Evolutionary conservation across 2,797 vertebrate species (phyloP).

Genomic region (Pantherophis vulpinus): DNA sequence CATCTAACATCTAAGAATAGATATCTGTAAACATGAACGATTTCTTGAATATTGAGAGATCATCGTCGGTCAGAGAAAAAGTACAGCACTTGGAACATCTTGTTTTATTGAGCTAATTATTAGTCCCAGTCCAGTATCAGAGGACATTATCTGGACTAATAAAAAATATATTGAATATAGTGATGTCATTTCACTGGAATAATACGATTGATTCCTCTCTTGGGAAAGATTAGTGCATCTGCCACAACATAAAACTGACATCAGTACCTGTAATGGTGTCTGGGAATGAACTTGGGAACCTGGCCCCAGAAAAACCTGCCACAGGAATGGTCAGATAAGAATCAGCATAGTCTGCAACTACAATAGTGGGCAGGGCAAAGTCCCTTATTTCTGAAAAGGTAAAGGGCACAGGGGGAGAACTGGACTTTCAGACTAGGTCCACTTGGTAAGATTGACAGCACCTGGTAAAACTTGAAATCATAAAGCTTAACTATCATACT

Average conservation of each 20-base stretch:
- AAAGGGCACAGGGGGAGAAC: background rate
- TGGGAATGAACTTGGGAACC: background rate
- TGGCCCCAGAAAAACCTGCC: background rate
- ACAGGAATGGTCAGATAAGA: background rate
- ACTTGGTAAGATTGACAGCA: background rate
- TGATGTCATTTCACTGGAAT: background rate
- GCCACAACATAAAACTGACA: background rate
- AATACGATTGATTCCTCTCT: background rate
- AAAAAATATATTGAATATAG: background rate
- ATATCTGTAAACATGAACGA: background rate
- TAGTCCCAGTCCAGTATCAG: background rate
- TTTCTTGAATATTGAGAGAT: background rate
- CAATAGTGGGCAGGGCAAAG: background rate
- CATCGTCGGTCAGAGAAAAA: background rate
- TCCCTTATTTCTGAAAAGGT: background rate
- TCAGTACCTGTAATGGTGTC: background rate
- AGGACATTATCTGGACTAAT: background rate
- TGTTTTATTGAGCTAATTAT: background rate
- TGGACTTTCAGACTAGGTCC: background rate
- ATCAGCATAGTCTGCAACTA: background rate
- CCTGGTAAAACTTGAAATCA: background rate
- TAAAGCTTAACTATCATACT: background rate
- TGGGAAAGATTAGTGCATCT: background rate
- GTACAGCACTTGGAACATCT: background rate
- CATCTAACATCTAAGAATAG: background rate